Evolutionary conservation across 2,888 invertebrate genomes (phyloP).

Genomic region (Kuschelorhynchus macadamiae): DNA sequence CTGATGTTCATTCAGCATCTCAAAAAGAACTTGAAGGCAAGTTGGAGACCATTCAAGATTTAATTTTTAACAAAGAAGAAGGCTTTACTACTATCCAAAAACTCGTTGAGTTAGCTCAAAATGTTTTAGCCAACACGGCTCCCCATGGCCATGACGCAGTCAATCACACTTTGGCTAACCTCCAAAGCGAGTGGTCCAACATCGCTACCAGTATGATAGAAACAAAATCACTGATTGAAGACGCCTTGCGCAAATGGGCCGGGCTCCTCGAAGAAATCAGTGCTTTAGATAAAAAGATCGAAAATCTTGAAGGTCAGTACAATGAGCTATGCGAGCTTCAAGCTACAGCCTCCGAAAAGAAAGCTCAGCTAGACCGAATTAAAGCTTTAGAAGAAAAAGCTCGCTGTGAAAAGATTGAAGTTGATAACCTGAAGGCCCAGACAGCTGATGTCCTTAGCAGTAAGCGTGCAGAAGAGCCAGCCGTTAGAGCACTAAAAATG

Average conservation of each 20-base stretch:
- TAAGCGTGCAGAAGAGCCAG: conserved; percentile 87
- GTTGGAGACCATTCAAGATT: conserved; percentile 86
- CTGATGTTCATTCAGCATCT: conserved; percentile 78
- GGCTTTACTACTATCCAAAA: conserved; percentile 91
- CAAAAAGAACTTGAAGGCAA: conserved; percentile 90
- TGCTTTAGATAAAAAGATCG: conserved; percentile 85
- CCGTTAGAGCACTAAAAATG: conserved; percentile 87
- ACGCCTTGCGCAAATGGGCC: conserved; percentile 92
- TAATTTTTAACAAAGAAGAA: conserved; percentile 92
- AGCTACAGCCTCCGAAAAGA: conserved; percentile 88
- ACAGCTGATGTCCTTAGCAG: conserved; percentile 88
- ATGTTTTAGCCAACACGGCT: conserved; percentile 91
- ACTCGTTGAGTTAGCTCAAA: conserved; percentile 92
- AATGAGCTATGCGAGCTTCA: conserved; percentile 83
- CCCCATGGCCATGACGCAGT: conserved; percentile 89
- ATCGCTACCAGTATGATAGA: conserved; percentile 91
- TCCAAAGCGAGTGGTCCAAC: conserved; percentile 93
- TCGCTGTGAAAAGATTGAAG: conserved; percentile 90
- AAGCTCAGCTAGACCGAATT: conserved; percentile 86
- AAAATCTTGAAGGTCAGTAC: conserved; percentile 81
- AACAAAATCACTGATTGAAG: conserved; percentile 88
- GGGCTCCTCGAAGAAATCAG: conserved; percentile 91
- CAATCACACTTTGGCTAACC: conserved; percentile 83
- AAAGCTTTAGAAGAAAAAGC: conserved; percentile 90
- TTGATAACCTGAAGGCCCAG: conserved; percentile 87